Evolutionary conservation across 2,113 vertebrate genomes (phyloP), one percentile per base, ranked within the genome.

Genomic region (Ivindomyrus marchei): DNA sequence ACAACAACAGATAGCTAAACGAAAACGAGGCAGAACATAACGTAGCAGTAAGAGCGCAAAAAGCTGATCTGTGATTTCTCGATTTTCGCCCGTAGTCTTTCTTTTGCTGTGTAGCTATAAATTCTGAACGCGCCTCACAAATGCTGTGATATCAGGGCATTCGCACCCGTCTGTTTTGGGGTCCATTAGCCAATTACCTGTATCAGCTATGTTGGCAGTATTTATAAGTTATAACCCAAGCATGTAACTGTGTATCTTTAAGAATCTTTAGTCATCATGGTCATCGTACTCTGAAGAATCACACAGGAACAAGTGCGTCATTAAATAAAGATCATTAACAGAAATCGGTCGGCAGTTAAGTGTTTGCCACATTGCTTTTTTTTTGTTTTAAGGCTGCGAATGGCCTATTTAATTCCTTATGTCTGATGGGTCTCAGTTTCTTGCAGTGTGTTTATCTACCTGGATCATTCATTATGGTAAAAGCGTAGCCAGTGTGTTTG

Each of bases 21-120:
- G 4, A 70, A 70, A 87, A 24, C 7, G 15, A 87, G 31, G 85
- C 13, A 31, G 46, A n/a, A 53, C 24, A 0, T 8, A 87, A 36
- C 17, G 2, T 53, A 39, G 47, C 49, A 50, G 49, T 39, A 50
- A 15, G 11, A 9, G 7, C 7, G 53, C 5, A 21, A 56, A 7
- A 7, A 13, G 31, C 27, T 36, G 66, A 36, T 74, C 70, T 74
- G 70, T 17, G 70, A 39, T 77, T 77, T 77, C 31, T 6, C 15
- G 3, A 27, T 49, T 52, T 24, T 17, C 27, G 50, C 56, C 5
- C 15, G 1, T 11, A 39, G 91, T 94, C 24, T 6, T 94, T 93
- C 93, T 95, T 93, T 94, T 92, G 91, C 94, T 90, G 74, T 19
- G 1, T 42, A 80, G 74, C 74, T 80, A 8, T 39, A 80, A 42